Percentiles rank a stretch among this genome's conserved stretches.
Evolutionary conservation across 2,888 invertebrate species (phyloP).

Genomic region (Nomada fucata): DNA sequence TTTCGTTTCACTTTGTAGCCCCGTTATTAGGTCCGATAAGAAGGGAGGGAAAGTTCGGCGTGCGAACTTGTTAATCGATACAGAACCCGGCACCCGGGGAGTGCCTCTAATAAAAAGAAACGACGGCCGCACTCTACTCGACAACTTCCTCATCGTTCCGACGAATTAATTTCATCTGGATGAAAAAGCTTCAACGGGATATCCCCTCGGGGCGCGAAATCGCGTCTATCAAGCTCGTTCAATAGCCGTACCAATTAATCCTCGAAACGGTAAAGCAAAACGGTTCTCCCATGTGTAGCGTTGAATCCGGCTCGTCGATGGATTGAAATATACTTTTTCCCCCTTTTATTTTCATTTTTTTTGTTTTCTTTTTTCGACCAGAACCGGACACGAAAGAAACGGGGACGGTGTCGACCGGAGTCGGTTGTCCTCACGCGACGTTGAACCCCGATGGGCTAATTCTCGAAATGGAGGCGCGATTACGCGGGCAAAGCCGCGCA

Average conservation of each 20-base stretch:
- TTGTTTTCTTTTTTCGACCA: slow-evolving; percentile 17
- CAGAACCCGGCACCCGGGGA: neutral
- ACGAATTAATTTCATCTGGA: slow-evolving; percentile 26
- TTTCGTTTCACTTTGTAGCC: neutral
- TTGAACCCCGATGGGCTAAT: slow-evolving; percentile 69
- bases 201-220: neutral
- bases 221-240: slow-evolving; percentile 12
- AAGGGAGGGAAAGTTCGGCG: neutral
- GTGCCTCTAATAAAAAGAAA: neutral
- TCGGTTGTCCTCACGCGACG: slow-evolving; percentile 64
- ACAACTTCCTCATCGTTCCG: neutral
- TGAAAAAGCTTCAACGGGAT: neutral
- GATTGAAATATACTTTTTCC: neutral
- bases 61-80: slow-evolving; percentile 17
- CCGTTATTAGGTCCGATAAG: neutral
- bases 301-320: neutral
- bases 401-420: slow-evolving; percentile 36
- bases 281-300: neutral
- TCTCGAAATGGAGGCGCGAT: slow-evolving; percentile 61
- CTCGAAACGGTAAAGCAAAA: neutral
- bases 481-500: slow-evolving; percentile 63
- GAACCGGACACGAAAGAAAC: slow-evolving; percentile 1
- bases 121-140: neutral
- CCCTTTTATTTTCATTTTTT: neutral
- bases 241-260: slow-evolving; percentile 14